Conservation (phyloP, 2,888 invertebrate species). For the Oscheius sp. region DNA sequence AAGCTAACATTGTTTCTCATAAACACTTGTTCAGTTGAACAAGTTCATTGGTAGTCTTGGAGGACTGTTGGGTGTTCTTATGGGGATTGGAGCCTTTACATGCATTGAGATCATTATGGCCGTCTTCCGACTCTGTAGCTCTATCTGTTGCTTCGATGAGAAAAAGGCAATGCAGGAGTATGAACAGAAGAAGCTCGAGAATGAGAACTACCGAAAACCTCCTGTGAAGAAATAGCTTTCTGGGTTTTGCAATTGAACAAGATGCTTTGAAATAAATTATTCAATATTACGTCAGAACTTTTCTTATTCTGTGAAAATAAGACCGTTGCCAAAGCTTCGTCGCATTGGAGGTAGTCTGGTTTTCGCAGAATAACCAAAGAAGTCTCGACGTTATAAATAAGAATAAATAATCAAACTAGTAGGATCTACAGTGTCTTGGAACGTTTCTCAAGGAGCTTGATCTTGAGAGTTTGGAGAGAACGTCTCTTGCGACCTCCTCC, state of each 20-base stretch:
- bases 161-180: neutral
- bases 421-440: neutral
- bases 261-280: too few relatives aligned
- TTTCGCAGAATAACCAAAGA: too few relatives aligned
- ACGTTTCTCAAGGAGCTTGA: conserved; percentile 25
- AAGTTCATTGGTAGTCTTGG: neutral
- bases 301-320: too few relatives aligned
- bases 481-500: too few relatives aligned
- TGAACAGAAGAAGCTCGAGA: neutral
- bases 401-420: neutral
- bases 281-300: too few relatives aligned
- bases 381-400: neutral
- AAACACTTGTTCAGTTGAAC: neutral
- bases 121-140: neutral
- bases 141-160: neutral
- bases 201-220: too few relatives aligned
- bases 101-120: neutral
- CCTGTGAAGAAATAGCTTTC: too few relatives aligned
- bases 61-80: neutral
- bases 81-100: neutral
- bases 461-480: neutral
- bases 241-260: too few relatives aligned
- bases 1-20: neutral
- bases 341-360: too few relatives aligned
- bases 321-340: too few relatives aligned